phyloP scores from a whole-genome alignment of 1,140 invertebrate species.

The Drosophila funebris region DNA sequence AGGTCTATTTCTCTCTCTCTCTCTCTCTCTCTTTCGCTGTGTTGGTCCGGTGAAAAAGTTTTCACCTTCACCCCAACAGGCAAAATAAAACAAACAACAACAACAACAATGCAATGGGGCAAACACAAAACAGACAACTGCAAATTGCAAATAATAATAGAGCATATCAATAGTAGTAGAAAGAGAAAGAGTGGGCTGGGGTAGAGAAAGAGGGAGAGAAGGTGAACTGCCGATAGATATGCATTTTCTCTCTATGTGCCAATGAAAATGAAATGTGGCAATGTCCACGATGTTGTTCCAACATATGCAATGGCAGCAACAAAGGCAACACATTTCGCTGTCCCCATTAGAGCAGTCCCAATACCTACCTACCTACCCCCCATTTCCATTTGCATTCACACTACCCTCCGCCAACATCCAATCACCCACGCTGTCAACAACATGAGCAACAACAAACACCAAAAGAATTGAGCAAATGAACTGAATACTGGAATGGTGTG shows the following conservation, averaged over 20 bases:
- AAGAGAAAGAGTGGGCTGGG: not conserved
- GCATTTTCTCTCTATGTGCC: conserved; percentile 22
- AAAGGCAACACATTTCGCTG: conserved; percentile 50
- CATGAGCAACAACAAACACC: conserved; percentile 5
- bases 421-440: not conserved
- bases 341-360: conserved; percentile 38
- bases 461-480: conserved; percentile 47
- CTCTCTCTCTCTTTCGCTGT: not conserved
- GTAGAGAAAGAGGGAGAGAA: not conserved
- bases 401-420: not conserved
- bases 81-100: conserved; percentile 29
- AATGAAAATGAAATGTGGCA: conserved; percentile 60
- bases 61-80: conserved; percentile 74
- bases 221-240: conserved; percentile 17
- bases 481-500: conserved; percentile 19
- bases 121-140: conserved; percentile 38
- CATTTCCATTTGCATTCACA: not conserved
- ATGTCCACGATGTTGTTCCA: conserved; percentile 30
- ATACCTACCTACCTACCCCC: not conserved
- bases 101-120: conserved; percentile 6
- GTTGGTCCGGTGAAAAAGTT: conserved; percentile 56
- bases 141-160: conserved; percentile 49
- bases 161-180: conserved; percentile 34
- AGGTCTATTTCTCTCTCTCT: not conserved
- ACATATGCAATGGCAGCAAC: conserved; percentile 28